Base-by-base conservation (phyloP, 2,888 invertebrate species). In the Caenorhabditis afra region DNA sequence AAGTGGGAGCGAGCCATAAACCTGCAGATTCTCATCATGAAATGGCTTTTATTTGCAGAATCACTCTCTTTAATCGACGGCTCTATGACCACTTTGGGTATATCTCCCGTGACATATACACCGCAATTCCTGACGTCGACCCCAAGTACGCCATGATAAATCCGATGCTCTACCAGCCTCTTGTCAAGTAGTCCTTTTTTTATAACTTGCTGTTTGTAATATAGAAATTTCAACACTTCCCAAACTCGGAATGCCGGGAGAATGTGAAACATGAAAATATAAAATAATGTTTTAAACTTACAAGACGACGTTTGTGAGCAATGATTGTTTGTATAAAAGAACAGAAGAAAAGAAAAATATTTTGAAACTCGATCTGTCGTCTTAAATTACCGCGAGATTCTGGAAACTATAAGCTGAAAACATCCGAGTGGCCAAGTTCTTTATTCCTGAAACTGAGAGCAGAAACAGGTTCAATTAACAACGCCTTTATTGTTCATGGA, bases 51-150 rank as follows among this genome's bases (percentile, higher is more conserved):
- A 53, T 47, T 20, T 86, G 52, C 73, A 87, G 87, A 67, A 49
- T 85, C 20, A 58, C 44, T 20, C 45, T 84, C 1, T 85, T 87
- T 81, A 86, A 87, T 52, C 80, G 86, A 12, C 58, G 62, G 10
- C 67, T 86, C 4, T 78, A 85, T 50, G 83, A 77, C 29, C 67
- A 68, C 29, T 85, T 85, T 67, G 86, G 87, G 0, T 87, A 81
- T 68, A 65, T 81, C 49, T 82, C 82, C 8, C 79, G 81, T 5
- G 62, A 75, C 41, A 65, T 78, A 29, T 85, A 78, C 53, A 67
- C 65, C 10, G 14, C 70, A 16, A 23, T 61, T 23, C 84, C 85
- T 8, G 39, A 61, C 2, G 45, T 85, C 10, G 55, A 86, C 52
- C 50, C 81, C 10, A 71, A 76, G 20, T 75, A 76, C 57, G 77